A percentile compares a stretch with the other conserved stretches of the same genome.
Evolutionary conservation across 1,140 invertebrate genomes (phyloP).

Genomic region (Neotoxoptera formosana): DNA sequence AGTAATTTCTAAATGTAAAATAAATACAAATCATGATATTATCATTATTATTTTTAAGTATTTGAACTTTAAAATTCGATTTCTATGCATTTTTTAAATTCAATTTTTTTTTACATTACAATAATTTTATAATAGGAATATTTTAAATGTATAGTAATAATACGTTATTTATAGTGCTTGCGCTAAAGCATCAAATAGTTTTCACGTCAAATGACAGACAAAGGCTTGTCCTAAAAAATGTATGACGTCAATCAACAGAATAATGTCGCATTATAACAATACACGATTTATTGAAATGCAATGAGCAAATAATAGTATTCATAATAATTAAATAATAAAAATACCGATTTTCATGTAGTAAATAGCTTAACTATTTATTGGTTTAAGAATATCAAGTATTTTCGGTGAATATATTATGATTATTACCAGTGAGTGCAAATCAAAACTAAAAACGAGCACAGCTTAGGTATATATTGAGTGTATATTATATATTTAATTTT

Average conservation of each 20-base stretch:
- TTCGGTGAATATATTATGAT: background rate
- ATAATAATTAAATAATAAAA: background rate
- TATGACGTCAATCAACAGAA: too few relatives aligned
- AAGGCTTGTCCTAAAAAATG: too few relatives aligned
- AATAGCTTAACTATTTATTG: background rate
- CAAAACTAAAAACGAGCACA: background rate
- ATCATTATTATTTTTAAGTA: too few relatives aligned
- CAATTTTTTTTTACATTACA: background rate
- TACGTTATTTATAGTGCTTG: too few relatives aligned
- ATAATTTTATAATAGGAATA: background rate
- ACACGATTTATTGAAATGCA: background rate
- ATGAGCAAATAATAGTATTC: too few relatives aligned
- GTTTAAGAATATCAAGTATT: background rate
- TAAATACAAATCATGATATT: background rate
- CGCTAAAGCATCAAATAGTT: too few relatives aligned
- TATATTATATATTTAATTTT: background rate
- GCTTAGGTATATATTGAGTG: background rate
- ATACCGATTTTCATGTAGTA: background rate
- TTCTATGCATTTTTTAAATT: too few relatives aligned
- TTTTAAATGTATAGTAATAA: background rate
- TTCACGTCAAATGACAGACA: too few relatives aligned
- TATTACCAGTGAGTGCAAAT: background rate
- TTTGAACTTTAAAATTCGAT: too few relatives aligned
- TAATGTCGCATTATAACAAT: background rate
- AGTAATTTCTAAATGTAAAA: too few relatives aligned